Conservation (phyloP, 2,113 vertebrate genomes). For the Cepphus grylle region DNA sequence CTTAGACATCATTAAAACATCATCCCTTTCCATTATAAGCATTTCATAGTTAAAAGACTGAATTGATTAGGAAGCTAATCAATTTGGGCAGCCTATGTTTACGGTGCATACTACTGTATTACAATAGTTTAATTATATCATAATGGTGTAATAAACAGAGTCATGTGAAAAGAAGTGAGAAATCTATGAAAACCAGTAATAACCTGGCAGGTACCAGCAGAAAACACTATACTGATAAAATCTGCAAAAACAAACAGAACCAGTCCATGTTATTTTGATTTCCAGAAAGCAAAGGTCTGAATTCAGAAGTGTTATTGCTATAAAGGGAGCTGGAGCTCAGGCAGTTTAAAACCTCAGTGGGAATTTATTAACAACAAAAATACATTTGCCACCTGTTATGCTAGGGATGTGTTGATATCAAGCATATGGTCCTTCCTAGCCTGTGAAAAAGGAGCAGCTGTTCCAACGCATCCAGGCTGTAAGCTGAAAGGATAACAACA, state of each 20-base stretch:
- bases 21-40: not conserved
- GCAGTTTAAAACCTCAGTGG: conserved; percentile 1
- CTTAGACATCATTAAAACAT: not conserved
- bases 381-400: not conserved
- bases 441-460: conserved; percentile 26
- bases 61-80: not conserved
- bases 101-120: not conserved
- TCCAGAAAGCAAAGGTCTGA: not conserved
- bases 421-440: not conserved
- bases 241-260: not conserved
- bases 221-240: not conserved
- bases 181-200: not conserved
- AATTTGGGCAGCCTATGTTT: not conserved
- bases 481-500: conserved; percentile 8
- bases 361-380: conserved; percentile 31
- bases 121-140: not conserved
- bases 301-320: not conserved
- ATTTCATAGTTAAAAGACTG: not conserved
- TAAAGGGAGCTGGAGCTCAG: not conserved
- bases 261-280: not conserved
- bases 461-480: not conserved
- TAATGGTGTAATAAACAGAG: not conserved
- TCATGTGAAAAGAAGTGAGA: not conserved
- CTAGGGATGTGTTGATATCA: not conserved
- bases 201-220: not conserved